Evolutionary conservation across 2,113 vertebrate genomes (phyloP), one percentile per base, ranked within the genome.

Genomic region (Jacana jacana): DNA sequence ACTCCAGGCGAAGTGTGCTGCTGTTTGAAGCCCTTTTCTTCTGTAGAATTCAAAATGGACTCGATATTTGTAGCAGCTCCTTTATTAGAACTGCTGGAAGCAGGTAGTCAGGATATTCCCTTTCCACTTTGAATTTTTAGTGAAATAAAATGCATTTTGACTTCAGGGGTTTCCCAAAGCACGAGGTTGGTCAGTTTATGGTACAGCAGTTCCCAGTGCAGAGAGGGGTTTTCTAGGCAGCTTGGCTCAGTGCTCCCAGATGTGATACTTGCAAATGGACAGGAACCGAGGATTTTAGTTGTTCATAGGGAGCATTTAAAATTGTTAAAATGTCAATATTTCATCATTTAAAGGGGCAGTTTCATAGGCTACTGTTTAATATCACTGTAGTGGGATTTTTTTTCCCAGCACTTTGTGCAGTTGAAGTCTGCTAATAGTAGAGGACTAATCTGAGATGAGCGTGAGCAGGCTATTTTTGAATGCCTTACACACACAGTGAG

Each of bases 401-500:
- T 66, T 55, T 81, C n/a, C n/a, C 14, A 35, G n/a, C 14, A 9
- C 65, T 73, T 39, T 25, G 39, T 79, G 68, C 28, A 17, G 77
- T 64, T 80, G 81, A 89, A 81, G 57, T 40, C 71, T 86, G n/a
- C 86, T 88, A 39, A 75, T 60, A 65, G 58, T 39, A 79, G 61
- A 93, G 69, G 57, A 93, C 78, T 81, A 88, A 90, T 68, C 35
- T 20, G 61, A 81, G 80, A 64, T 83, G 75, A 86, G 71, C n/a
- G 16, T 30, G 24, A 73, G 76, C 60, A 71, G 88, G 88, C 86
- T 94, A 91, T 96, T 95, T 96, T 94, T 94, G 76, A 66, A 28
- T 83, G 58, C 55, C 55, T 93, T 90, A 82, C 91, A 4, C 81
- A 31, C 42, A 20, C 22, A 22, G 71, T 51, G 55, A 81, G 82